phyloP scores from a whole-genome alignment of 2,113 vertebrate genomes.

The Cyanoliseus patagonus region DNA sequence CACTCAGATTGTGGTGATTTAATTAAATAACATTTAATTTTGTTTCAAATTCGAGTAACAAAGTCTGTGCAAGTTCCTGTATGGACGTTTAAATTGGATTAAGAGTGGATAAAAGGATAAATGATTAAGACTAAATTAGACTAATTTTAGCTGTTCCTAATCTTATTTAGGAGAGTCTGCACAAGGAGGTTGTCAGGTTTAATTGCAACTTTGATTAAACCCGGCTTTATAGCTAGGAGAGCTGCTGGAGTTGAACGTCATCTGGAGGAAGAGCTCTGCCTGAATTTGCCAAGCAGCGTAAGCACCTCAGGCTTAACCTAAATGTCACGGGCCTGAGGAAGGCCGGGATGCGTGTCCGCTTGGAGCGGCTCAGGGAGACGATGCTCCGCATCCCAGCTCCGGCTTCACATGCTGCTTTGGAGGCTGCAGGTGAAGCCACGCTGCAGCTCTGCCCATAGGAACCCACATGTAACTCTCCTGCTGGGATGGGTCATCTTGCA shows the following conservation, averaged over 20 bases:
- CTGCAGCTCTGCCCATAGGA: background rate
- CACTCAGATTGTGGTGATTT: background rate
- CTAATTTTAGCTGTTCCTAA: slow-evolving; percentile 60
- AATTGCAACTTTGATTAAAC: slow-evolving; percentile 23
- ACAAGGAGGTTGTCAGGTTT: slow-evolving; percentile 16
- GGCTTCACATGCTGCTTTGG: background rate
- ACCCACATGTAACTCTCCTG: accelerated
- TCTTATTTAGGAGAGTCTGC: slow-evolving; percentile 16
- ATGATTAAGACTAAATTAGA: slow-evolving; percentile 54
- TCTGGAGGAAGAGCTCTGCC: background rate
- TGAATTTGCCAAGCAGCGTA: background rate
- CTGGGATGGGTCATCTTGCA: accelerated
- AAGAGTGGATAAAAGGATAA: slow-evolving; percentile 24
- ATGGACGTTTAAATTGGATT: slow-evolving; percentile 55
- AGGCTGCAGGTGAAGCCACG: accelerated
- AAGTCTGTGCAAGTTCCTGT: background rate
- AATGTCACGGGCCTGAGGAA: accelerated
- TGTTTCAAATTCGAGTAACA: background rate
- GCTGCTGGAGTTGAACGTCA: background rate
- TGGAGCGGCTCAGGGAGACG: background rate
- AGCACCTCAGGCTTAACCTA: background rate
- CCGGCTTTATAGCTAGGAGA: background rate
- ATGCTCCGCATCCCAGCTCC: background rate
- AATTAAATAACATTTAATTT: slow-evolving; percentile 13
- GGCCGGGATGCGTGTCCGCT: accelerated